Evolutionary conservation across 2,113 vertebrate species (phyloP), one percentile per base, ranked within the genome.

Genomic region (Romanogobio albipinnatus): DNA sequence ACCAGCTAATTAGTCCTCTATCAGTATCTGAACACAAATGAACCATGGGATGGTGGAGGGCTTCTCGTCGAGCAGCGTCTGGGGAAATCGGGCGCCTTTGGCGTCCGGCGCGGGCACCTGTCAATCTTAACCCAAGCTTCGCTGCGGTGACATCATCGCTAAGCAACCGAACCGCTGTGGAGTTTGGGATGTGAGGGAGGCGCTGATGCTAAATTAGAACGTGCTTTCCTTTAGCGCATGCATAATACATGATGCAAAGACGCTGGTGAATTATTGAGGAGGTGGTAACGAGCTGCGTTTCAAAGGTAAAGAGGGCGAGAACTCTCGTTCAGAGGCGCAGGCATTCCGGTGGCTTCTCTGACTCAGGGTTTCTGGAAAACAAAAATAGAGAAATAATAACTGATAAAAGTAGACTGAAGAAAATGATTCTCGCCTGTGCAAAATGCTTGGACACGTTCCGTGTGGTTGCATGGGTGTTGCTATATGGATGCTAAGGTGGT

Each of bases 1-100:
- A 93, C 88, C 88, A 90, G 91, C 92, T 94, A 94, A 94, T 93
- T 94, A 93, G 92, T 93, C 93, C 91, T 91, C 90, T 92, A 93
- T 91, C 91, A 91, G 92, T 90, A 91, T 92, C 89, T 92, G 91
- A 91, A 90, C 91, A 87, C 88, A 90, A 90, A 61, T 49, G 83
- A 90, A 91, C 88, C 84, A 22, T 93, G 91, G 89, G 89, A 91
- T 91, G 92, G 92, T 93, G 75, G 90, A 92, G 89, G 15, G n/a
- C 10, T 51, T 14, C 9, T n/a, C 85, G 90, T 89, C 87, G 90
- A 90, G 90, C 89, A 87, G 89, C 87, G n/a, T 76, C 43, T 11
- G 59, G 82, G 73, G 26, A 24, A 53, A 51, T 51, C n/a, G 6
- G 76, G 8, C 3, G 19, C 66, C 66, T 84, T 56, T 5, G 53